Conservation (phyloP, 2,113 vertebrate species). For the Rhabdornis inornatus region DNA sequence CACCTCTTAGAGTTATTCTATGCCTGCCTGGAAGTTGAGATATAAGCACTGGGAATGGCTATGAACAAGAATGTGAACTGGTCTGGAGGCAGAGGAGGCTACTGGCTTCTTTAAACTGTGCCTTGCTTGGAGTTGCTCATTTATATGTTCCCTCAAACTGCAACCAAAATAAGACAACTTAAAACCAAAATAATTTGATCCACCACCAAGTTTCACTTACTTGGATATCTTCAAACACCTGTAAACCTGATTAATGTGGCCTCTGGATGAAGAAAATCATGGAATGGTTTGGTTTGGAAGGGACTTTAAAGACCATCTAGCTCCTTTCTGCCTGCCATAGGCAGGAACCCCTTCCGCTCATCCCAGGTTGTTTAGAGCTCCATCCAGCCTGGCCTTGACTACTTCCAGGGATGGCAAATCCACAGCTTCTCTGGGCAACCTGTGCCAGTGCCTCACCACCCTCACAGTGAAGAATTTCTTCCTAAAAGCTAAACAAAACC, state of each 20-base stretch:
- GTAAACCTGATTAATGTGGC: background rate
- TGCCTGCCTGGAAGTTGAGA: background rate
- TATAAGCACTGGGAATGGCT: background rate
- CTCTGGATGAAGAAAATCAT: background rate
- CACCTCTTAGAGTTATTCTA: background rate
- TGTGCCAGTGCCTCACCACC: background rate
- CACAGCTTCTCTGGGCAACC: fast-evolving
- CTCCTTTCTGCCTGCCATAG: background rate
- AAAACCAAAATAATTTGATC: background rate
- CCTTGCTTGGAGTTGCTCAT: background rate
- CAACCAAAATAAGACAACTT: background rate
- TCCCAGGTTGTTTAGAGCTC: background rate
- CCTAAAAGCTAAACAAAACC: background rate
- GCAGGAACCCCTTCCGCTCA: background rate
- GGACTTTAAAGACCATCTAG: background rate
- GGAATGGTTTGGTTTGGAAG: background rate
- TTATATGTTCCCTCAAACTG: background rate
- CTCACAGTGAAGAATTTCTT: background rate
- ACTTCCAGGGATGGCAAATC: background rate
- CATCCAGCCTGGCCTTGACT: background rate
- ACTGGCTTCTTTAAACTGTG: background rate
- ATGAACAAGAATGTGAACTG: background rate
- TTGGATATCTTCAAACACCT: background rate
- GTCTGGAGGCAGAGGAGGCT: background rate
- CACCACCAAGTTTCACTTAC: background rate